Evolutionary conservation across 1,140 invertebrate genomes (phyloP).

Genomic region (Bilobella aurantiaca): DNA sequence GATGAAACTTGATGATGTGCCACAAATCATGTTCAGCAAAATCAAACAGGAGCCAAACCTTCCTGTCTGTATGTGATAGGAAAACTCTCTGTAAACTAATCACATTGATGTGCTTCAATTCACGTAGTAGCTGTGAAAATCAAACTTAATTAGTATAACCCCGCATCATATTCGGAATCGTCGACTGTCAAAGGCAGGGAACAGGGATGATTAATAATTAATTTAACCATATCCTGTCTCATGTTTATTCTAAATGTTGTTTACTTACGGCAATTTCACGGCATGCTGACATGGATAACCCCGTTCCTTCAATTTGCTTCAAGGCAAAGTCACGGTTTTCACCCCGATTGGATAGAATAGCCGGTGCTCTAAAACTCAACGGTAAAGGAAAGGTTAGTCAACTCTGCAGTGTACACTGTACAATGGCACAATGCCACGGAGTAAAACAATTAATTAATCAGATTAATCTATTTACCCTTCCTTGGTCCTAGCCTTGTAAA

Average conservation of each 20-base stretch:
- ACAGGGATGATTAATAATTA: not conserved
- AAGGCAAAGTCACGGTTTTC: slow-evolving; percentile 74
- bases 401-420: too few relatives aligned
- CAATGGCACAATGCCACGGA: too few relatives aligned
- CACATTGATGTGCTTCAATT: slow-evolving; percentile 96
- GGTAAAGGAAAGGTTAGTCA: too few relatives aligned
- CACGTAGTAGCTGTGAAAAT: slow-evolving; percentile 69
- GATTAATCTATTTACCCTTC: too few relatives aligned
- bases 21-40: slow-evolving; percentile 99
- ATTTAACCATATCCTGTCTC: not conserved
- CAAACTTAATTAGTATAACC: not conserved
- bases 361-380: slow-evolving; percentile 19
- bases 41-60: slow-evolving; percentile 97
- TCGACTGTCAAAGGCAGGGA: too few relatives aligned
- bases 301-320: slow-evolving; percentile 98
- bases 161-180: not conserved
- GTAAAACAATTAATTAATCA: too few relatives aligned
- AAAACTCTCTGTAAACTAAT: slow-evolving; percentile 96
- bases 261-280: slow-evolving; percentile 90
- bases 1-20: slow-evolving; percentile 99
- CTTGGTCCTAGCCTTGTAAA: slow-evolving; percentile 88
- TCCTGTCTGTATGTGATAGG: slow-evolving; percentile 89
- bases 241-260: not conserved
- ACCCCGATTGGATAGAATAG: slow-evolving; percentile 40
- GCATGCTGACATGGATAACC: slow-evolving; percentile 98